Evolutionary conservation across 2,888 invertebrate species (phyloP).

Genomic region (Troglohyphantes excavatus): DNA sequence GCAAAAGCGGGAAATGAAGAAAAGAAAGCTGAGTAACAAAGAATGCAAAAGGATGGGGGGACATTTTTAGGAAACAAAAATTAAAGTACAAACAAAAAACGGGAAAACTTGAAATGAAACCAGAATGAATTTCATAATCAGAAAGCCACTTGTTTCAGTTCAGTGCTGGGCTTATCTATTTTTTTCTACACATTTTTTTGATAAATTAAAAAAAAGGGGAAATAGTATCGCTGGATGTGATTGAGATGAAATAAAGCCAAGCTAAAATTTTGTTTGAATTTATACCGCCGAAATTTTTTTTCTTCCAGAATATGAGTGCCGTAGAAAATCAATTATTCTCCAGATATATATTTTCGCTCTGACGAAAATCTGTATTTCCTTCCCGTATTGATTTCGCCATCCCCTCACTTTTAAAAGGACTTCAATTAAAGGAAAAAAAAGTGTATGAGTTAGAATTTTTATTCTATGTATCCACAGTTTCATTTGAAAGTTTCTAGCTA

Average conservation of each 20-base stretch:
- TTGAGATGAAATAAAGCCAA: conserved; percentile 35
- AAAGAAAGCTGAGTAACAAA: neutral
- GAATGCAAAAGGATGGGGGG: neutral
- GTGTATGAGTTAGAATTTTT: too few relatives aligned
- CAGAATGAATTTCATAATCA: conserved; percentile 42
- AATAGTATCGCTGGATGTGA: conserved; percentile 32
- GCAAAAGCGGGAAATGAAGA: neutral
- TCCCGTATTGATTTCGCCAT: neutral
- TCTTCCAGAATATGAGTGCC: too few relatives aligned
- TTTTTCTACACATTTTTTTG: neutral
- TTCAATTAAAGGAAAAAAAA: too few relatives aligned
- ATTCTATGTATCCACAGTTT: too few relatives aligned
- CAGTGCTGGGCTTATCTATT: neutral
- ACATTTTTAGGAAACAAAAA: conserved; percentile 14
- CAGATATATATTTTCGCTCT: neutral
- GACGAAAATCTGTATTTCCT: neutral
- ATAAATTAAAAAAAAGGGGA: conserved; percentile 51
- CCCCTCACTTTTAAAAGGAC: neutral
- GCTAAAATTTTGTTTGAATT: neutral
- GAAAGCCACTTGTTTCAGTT: conserved; percentile 64
- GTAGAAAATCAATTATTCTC: neutral
- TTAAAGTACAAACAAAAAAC: conserved; percentile 24
- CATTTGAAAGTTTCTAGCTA: too few relatives aligned
- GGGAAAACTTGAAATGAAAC: conserved; percentile 38
- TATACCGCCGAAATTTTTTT: too few relatives aligned